phyloP scores from a whole-genome alignment of 2,113 vertebrate genomes.

The Phaethon lepturus region DNA sequence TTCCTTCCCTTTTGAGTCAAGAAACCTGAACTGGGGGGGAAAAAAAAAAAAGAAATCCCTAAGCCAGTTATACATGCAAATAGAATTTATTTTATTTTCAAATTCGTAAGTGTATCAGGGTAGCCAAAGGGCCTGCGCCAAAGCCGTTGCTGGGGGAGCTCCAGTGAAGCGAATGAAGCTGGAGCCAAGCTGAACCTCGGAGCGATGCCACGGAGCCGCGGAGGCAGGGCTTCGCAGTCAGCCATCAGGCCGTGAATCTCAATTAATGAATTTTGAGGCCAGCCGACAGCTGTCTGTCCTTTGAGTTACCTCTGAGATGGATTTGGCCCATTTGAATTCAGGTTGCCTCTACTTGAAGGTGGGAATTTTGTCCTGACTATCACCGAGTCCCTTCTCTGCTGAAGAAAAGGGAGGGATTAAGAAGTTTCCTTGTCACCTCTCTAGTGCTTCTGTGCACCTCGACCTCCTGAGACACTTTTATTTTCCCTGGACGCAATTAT shows the following conservation, averaged over 20 bases:
- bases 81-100: slow-evolving; percentile 54
- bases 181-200: slow-evolving; percentile 57
- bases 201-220: neutral
- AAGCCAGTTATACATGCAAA: slow-evolving; percentile 61
- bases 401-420: neutral
- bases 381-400: neutral
- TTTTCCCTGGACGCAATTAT: neutral
- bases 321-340: neutral
- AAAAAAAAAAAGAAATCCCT: neutral
- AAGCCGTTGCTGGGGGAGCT: slow-evolving; percentile 51
- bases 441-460: neutral
- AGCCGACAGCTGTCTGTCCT: slow-evolving; percentile 16
- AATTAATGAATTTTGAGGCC: slow-evolving; percentile 8
- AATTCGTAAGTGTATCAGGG: slow-evolving; percentile 22
- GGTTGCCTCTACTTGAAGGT: neutral
- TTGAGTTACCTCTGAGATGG: neutral
- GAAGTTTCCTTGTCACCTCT: neutral
- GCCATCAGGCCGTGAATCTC: neutral
- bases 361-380: neutral
- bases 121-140: slow-evolving; percentile 58
- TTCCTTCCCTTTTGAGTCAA: slow-evolving; percentile 23
- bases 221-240: slow-evolving; percentile 20
- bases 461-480: neutral
- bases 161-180: slow-evolving; percentile 14
- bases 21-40: neutral